Evolutionary conservation across 1,140 invertebrate species (phyloP), one percentile per base, ranked within the genome.

Genomic region (Acyrthosiphon pisum): DNA sequence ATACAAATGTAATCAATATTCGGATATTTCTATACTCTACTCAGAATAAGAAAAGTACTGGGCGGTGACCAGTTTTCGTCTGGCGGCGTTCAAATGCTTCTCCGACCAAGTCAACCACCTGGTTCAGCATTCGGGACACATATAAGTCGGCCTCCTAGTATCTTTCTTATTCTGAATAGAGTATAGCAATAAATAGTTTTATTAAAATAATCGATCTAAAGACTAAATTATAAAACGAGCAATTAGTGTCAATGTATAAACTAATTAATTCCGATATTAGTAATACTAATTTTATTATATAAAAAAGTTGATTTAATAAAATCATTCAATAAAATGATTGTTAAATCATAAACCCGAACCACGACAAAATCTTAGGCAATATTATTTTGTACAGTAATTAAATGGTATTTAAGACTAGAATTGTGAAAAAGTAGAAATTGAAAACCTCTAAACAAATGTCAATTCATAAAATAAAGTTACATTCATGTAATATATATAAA

Each of bases 321-420:
- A 87, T 48, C 11, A 89, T 37, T 37, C 23, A 89, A 30, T 60
- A 90, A 90, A 90, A 90, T 60, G 3, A 44, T 60, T 56, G 6
- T n/a, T 68, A 89, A 89, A 53, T 89, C 53, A 53, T 60, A 68
- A 68, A 68, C 89, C 89, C 14, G 2, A 90, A 90, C 89, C 53
- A 30, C 18, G 26, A 68, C 37, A 90, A 68, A 60, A 90, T 90
- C 26, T 60, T 68, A 89, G 48, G 35, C 68, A 90, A 68, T 44
- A 68, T 56, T 90, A 46, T n/a, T 90, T 90, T 90, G 53, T 90
- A 90, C 89, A 90, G 6, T 68, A 44, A 90, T 60, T 90, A 41
- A 60, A 90, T 44, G 18, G 37, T 60, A 68, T 41, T 68, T 60
- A 41, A 90, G 89, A 90, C 89, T 90, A 90, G 89, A 90, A 90